These are phyloP conservation scores for Choloepus didactylus DNA, from an alignment of 2,797 vertebrate genomes.

Conservation along the genomic window DNA sequence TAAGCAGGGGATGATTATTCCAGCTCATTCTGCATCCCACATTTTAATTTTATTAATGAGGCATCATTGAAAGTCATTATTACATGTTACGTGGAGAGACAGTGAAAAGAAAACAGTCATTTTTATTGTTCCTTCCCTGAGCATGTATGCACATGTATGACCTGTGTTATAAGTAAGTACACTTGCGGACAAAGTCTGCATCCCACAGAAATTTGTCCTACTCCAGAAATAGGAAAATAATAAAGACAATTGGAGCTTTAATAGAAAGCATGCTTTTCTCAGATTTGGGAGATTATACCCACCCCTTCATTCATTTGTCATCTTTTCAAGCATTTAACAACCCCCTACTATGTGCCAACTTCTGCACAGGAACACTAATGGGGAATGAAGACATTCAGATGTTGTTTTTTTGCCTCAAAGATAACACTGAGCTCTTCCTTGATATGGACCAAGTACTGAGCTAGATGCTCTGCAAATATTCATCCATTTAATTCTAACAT, in stretches of 20 bases:
- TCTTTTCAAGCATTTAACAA: neutral
- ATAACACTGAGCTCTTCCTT: neutral
- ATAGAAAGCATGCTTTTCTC: neutral
- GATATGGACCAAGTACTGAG: neutral
- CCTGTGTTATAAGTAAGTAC: neutral
- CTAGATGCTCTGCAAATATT: neutral
- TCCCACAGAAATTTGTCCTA: neutral
- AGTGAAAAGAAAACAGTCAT: constrained; percentile 3
- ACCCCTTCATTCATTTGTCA: neutral
- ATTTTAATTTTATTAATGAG: constrained; percentile 19
- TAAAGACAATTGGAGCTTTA: neutral
- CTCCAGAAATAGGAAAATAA: constrained; percentile 14
- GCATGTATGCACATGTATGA: neutral
- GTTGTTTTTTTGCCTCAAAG: neutral
- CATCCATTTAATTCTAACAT: neutral
- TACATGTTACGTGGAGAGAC: neutral
- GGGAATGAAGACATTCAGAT: neutral
- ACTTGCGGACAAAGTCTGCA: neutral
- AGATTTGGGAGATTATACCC: neutral
- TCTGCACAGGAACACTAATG: neutral
- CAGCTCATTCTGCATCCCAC: neutral
- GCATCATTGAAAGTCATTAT: neutral
- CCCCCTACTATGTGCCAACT: neutral
- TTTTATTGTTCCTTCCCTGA: constrained; percentile 6
- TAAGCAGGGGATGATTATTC: neutral